phyloP scores from a whole-genome alignment of 2,113 vertebrate species.

The Malurus cyaneus region DNA sequence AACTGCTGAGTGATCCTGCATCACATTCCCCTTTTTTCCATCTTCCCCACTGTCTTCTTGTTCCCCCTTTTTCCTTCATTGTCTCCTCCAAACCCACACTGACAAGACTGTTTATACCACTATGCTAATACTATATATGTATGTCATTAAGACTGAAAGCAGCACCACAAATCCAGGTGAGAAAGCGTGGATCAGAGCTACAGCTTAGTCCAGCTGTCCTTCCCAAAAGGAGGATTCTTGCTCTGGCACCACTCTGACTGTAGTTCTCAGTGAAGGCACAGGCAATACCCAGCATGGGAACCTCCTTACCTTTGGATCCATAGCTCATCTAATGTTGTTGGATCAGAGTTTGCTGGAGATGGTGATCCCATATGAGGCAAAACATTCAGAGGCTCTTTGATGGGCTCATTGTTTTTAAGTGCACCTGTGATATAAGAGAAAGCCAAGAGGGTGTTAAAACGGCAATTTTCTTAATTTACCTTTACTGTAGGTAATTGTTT shows the following conservation, averaged over 20 bases:
- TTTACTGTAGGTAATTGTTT: neutral
- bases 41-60: neutral
- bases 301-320: conserved; percentile 42
- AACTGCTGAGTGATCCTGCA: neutral
- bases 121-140: neutral
- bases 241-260: neutral
- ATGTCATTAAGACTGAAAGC: neutral
- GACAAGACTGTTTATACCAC: neutral
- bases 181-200: neutral
- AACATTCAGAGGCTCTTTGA: conserved; percentile 10
- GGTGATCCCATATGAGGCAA: neutral
- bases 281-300: accelerated
- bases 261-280: accelerated
- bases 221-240: neutral
- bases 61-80: neutral
- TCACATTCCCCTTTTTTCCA: neutral
- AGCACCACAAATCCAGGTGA: neutral
- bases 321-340: neutral
- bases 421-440: conserved; percentile 54
- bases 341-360: neutral
- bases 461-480: neutral
- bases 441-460: conserved; percentile 1
- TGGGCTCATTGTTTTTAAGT: conserved; percentile 5
- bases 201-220: neutral
- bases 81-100: neutral